phyloP scores from a whole-genome alignment of 2,888 invertebrate species.

The Callimorpha dominula region DNA sequence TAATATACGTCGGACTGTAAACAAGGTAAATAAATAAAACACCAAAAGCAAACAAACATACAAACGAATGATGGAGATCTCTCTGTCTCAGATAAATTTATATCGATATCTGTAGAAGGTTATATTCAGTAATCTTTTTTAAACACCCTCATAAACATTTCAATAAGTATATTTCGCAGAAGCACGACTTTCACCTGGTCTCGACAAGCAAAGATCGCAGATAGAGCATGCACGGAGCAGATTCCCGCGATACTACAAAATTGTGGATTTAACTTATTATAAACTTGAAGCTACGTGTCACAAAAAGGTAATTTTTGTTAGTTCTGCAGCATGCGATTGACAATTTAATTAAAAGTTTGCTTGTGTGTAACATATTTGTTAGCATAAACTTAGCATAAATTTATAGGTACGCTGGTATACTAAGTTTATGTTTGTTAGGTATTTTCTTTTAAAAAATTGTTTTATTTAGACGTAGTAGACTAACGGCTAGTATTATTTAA shows the following conservation, averaged over 20 bases:
- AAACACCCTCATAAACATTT: constrained; percentile 4
- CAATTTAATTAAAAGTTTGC: not conserved
- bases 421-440: too few species aligned
- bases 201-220: constrained; percentile 17
- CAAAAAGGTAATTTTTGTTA: not conserved
- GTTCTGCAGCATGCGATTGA: not conserved
- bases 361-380: not conserved
- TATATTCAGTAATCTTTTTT: not conserved
- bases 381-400: too few species aligned
- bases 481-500: too few species aligned
- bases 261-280: constrained; percentile 7
- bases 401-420: too few species aligned
- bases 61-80: too few species aligned
- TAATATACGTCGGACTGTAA: too few species aligned
- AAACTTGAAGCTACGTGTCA: not conserved
- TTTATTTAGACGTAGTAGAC: too few species aligned
- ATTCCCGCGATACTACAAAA: constrained; percentile 9
- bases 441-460: too few species aligned
- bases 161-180: not conserved
- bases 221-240: constrained; percentile 10
- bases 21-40: too few species aligned
- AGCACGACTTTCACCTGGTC: constrained; percentile 9
- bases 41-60: too few species aligned
- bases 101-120: not conserved
- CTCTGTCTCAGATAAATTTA: not conserved